These are phyloP conservation scores for Protophormia terraenovae DNA, from an alignment of 2,888 invertebrate species.

Conservation along the genomic window DNA sequence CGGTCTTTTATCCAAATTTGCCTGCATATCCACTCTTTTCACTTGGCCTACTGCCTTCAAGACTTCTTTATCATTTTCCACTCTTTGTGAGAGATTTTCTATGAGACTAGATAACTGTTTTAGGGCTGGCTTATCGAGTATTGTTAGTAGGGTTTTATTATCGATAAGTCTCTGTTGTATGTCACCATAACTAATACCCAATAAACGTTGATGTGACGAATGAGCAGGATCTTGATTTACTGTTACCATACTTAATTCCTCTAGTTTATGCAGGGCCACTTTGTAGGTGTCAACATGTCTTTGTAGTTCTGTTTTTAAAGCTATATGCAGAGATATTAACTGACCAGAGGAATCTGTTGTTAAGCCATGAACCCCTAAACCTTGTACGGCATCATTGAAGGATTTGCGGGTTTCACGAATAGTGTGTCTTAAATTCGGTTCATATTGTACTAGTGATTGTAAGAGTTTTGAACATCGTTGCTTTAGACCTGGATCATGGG, in stretches of 20 bases:
- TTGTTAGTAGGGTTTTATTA: conserved; percentile 93
- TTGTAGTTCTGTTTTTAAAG: conserved; percentile 91
- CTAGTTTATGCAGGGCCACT: conserved; percentile 92
- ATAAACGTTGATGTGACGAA: conserved; percentile 93
- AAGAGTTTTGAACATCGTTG: conserved; percentile 85
- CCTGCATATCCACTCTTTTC: conserved; percentile 85
- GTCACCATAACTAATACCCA: conserved; percentile 91
- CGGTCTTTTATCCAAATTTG: conserved; percentile 85
- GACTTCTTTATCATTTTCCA: conserved; percentile 95
- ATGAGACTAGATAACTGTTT: conserved; percentile 88
- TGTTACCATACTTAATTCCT: conserved; percentile 85
- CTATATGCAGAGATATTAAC: conserved; percentile 90
- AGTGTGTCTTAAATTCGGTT: conserved; percentile 86
- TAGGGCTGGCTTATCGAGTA: conserved; percentile 90
- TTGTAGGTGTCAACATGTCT: conserved; percentile 93
- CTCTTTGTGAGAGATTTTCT: conserved; percentile 88
- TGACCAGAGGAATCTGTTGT: conserved; percentile 85
- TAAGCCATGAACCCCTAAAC: conserved; percentile 92
- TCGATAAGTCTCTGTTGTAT: conserved; percentile 95
- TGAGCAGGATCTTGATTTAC: conserved; percentile 89
- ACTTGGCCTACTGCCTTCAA: conserved; percentile 87
- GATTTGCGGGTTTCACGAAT: conserved; percentile 87
- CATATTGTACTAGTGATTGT: conserved; percentile 84
- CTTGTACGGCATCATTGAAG: conserved; percentile 92
- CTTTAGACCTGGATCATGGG: conserved; percentile 84